These are phyloP conservation scores for Trisateles emortualis DNA, from an alignment of 2,888 invertebrate species.

Conservation along the genomic window DNA sequence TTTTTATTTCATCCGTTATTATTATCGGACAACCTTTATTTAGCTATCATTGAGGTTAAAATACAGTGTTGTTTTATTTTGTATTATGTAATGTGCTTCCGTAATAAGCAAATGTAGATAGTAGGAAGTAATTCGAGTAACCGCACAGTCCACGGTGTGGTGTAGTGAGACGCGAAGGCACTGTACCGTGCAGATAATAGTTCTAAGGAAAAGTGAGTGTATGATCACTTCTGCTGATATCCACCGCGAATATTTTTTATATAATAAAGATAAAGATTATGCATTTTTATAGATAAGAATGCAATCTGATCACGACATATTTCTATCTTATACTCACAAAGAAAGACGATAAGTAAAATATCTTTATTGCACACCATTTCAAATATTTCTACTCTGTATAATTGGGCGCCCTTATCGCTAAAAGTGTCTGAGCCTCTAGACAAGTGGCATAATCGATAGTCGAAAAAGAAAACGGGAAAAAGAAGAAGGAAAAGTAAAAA, in stretches of 20 bases:
- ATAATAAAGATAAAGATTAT: too few species aligned
- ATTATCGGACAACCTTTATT: background rate
- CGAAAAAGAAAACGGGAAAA: too few species aligned
- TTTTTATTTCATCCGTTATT: background rate
- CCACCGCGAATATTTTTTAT: background rate
- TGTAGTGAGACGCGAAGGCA: conserved; percentile 19
- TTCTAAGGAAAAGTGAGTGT: conserved; percentile 13
- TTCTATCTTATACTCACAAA: too few species aligned
- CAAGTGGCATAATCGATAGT: too few species aligned
- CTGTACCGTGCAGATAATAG: conserved; percentile 26
- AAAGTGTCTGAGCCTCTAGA: too few species aligned
- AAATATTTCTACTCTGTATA: too few species aligned
- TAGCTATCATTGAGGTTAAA: conserved; percentile 12
- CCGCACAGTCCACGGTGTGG: conserved; percentile 6
- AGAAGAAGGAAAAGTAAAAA: too few species aligned
- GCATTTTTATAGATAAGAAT: too few species aligned
- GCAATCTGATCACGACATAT: too few species aligned
- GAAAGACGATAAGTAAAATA: too few species aligned
- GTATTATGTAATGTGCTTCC: conserved; percentile 31
- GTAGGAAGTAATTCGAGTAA: conserved; percentile 38
- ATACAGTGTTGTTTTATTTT: conserved; percentile 9
- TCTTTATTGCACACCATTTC: too few species aligned
- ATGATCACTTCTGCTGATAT: background rate
- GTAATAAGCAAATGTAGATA: conserved; percentile 31
- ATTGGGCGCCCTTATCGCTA: too few species aligned